Evolutionary conservation across 2,888 invertebrate species (phyloP).

Genomic region (Tyria jacobaeae): DNA sequence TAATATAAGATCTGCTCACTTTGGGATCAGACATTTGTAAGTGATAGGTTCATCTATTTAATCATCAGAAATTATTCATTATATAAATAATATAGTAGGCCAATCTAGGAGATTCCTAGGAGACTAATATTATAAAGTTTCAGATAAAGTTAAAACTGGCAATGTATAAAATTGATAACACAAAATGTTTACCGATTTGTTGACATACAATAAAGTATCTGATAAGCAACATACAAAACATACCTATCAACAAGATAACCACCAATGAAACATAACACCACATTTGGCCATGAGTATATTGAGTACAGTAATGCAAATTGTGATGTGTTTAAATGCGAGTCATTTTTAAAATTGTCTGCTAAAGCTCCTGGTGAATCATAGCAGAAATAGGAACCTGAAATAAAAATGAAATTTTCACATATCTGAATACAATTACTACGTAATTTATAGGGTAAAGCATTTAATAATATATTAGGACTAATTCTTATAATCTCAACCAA

Average conservation of each 20-base stretch:
- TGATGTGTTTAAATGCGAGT: constrained; percentile 92
- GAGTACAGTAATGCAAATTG: constrained; percentile 96
- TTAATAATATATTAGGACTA: neutral
- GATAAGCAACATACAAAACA: constrained; percentile 45
- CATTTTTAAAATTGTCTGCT: constrained; percentile 94
- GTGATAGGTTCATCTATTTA: too few relatives aligned
- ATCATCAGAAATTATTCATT: neutral
- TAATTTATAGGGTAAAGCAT: neutral
- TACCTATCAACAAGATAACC: constrained; percentile 97
- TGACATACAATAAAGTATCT: constrained; percentile 16
- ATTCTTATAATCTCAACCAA: neutral
- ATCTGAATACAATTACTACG: too few relatives aligned
- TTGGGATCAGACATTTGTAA: too few relatives aligned
- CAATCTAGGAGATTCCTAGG: neutral
- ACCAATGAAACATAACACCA: constrained; percentile 97
- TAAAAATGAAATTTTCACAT: neutral
- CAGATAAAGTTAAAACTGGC: neutral
- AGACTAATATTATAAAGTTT: neutral
- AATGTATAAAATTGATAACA: neutral
- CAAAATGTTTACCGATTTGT: neutral
- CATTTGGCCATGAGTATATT: constrained; percentile 99
- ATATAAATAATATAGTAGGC: neutral
- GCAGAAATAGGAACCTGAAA: constrained; percentile 98
- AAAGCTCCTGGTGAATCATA: constrained; percentile 98
- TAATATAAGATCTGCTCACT: too few relatives aligned